Evolutionary conservation across 2,797 vertebrate species (phyloP), one percentile per base, ranked within the genome.

Genomic region (Leuciscus waleckii): DNA sequence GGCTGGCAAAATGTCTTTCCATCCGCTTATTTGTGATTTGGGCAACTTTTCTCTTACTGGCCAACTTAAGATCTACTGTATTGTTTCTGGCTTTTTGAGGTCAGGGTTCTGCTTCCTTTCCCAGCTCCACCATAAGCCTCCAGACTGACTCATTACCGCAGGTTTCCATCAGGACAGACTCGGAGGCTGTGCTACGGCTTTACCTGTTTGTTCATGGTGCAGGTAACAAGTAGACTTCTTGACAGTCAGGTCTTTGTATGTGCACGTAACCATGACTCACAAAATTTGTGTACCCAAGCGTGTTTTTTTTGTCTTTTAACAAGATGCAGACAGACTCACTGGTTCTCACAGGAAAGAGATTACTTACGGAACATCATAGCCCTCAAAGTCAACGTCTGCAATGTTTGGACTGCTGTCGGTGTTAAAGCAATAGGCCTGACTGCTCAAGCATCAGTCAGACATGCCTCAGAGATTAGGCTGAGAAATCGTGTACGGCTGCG

Each of bases 321-420:
- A 92, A 92, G 93, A 92, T 92, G 90, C 91, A 94, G 94, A 92
- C 93, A 81, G 91, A 89, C 86, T 91, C 89, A 85, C 90, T 92
- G 91, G 92, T 94, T 95, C 93, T 93, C 93, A 94, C 93, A 94
- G 93, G 92, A 93, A 91, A 89, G 61, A 87, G 91, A 93, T 93
- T 92, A 94, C 91, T 90, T 89, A 85, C 88, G 86, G 65, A 91
- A 89, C 89, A 91, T 86, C 88, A 87, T 90, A 88, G 78, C 83
- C 82, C 90, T 93, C 90, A 90, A 91, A 93, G 92, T 90, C 92
- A 94, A 93, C 88, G 87, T 85, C 70, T 90, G 81, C 58, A 77
- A 5, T 79, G 71, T 87, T 85, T 68, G 77, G 82, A 84, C 63
- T 29, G 73, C 74, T 84, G 83, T 89, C 54, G 19, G 81, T 83